Evolutionary conservation across 35 echinoderm and acorn worm species (phyloP).

Genomic region (Acanthaster planci): DNA sequence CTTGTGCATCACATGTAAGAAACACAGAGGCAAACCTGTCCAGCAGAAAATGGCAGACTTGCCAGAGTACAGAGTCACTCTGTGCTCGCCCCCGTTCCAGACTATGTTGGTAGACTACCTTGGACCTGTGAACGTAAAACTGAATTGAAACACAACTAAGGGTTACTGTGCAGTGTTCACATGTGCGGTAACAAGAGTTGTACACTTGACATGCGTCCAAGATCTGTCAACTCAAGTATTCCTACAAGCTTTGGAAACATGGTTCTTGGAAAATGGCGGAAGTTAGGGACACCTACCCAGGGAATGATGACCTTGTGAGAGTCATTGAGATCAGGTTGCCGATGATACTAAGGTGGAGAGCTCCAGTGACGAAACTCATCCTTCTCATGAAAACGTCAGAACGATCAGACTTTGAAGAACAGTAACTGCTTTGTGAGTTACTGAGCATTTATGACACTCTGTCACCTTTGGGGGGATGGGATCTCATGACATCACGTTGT

Average conservation of each 20-base stretch:
- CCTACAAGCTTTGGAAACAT: constrained; percentile 64
- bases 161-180: constrained; percentile 81
- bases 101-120: constrained; percentile 78
- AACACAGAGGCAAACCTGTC: constrained; percentile 46
- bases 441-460: constrained; percentile 9
- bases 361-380: constrained; percentile 33
- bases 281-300: constrained; percentile 44
- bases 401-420: constrained; percentile 59
- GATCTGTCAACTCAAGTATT: constrained; percentile 73
- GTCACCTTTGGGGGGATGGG: constrained; percentile 25
- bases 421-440: too few relatives aligned
- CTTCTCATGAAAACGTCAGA: constrained; percentile 43
- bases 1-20: constrained; percentile 55
- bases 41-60: constrained; percentile 68
- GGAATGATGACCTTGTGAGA: constrained; percentile 13
- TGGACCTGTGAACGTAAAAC: constrained; percentile 76
- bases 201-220: constrained; percentile 73
- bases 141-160: constrained; percentile 68
- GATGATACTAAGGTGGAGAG: constrained; percentile 47
- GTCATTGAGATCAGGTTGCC: constrained; percentile 39
- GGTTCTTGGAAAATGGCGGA: constrained; percentile 68
- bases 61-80: constrained; percentile 56
- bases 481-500: constrained; percentile 6
- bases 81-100: constrained; percentile 64
- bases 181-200: constrained; percentile 75